Percentiles rank a stretch among this genome's conserved stretches.
Conservation (phyloP, 2,888 invertebrate genomes). For the Herminia tarsipennalis region DNA sequence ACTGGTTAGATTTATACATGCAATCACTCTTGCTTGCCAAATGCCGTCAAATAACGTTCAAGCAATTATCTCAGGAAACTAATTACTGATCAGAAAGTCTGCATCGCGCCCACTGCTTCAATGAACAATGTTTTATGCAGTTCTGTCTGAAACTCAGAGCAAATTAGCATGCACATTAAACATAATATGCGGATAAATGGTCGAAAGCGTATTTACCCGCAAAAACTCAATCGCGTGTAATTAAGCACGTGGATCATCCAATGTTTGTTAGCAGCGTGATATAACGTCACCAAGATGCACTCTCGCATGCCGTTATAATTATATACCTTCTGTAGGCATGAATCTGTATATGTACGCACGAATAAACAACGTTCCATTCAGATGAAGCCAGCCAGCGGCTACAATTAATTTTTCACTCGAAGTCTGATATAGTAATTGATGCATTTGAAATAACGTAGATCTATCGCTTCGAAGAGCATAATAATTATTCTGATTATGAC, state of each 20-base stretch:
- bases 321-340: constrained; percentile 19
- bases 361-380: constrained; percentile 22
- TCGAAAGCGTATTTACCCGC: constrained; percentile 34
- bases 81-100: not conserved
- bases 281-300: constrained; percentile 34
- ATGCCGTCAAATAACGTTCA: too few species aligned
- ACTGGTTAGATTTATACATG: too few species aligned
- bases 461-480: too few species aligned
- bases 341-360: constrained; percentile 20
- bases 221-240: constrained; percentile 35
- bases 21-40: too few species aligned
- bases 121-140: constrained; percentile 15
- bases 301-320: constrained; percentile 50
- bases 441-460: constrained; percentile 29
- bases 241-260: constrained; percentile 28
- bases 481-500: constrained; percentile 25
- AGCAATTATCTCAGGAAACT: not conserved
- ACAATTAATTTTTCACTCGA: constrained; percentile 32
- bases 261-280: constrained; percentile 35
- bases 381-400: constrained; percentile 14
- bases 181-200: constrained; percentile 23
- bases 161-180: constrained; percentile 20
- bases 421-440: constrained; percentile 34
- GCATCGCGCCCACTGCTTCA: constrained; percentile 1
- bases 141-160: constrained; percentile 13